These are phyloP conservation scores for Drosophila lowei DNA, from an alignment of 1,140 invertebrate species.

Conservation along the genomic window DNA sequence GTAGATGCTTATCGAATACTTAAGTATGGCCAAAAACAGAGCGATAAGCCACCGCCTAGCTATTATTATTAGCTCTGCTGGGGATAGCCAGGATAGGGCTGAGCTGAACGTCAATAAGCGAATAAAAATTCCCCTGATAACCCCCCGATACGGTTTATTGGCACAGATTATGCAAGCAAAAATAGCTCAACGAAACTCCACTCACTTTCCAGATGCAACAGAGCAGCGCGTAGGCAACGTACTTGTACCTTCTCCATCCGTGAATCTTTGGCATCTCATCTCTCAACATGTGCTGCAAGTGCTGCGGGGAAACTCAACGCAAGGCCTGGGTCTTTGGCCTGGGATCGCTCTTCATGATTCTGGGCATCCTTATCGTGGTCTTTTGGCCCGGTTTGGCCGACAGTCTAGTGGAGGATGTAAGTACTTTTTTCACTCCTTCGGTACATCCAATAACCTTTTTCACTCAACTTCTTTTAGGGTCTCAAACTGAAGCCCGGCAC, in stretches of 20 bases:
- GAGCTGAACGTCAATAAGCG: constrained; percentile 9
- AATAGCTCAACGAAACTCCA: constrained; percentile 6
- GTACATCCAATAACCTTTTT: not conserved
- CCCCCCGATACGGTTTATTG: constrained; percentile 41
- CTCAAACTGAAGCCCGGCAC: constrained; percentile 85
- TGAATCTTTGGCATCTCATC: constrained; percentile 4
- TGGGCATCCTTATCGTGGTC: constrained; percentile 58
- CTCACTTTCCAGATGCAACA: constrained; percentile 41
- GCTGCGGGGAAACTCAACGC: constrained; percentile 75
- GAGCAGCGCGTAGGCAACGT: constrained; percentile 6
- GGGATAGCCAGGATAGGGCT: constrained; percentile 23
- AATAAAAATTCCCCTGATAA: constrained; percentile 59
- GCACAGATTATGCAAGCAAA: constrained; percentile 38
- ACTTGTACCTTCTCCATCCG: constrained; percentile 1
- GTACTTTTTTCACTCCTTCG: constrained; percentile 8
- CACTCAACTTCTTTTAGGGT: constrained; percentile 83
- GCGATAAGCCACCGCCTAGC: constrained; percentile 41
- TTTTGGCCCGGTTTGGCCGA: constrained; percentile 67
- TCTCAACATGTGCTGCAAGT: constrained; percentile 74
- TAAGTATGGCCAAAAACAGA: constrained; percentile 7
- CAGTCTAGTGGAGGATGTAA: constrained; percentile 64
- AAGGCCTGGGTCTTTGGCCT: constrained; percentile 79
- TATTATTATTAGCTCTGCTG: constrained; percentile 29
- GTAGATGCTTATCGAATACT: constrained; percentile 33
- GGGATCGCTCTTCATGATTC: constrained; percentile 53